Percentiles rank a stretch among this genome's conserved stretches.
These are phyloP conservation scores for Salvelinus fontinalis DNA, from an alignment of 2,113 vertebrate genomes.

Conservation along the genomic window DNA sequence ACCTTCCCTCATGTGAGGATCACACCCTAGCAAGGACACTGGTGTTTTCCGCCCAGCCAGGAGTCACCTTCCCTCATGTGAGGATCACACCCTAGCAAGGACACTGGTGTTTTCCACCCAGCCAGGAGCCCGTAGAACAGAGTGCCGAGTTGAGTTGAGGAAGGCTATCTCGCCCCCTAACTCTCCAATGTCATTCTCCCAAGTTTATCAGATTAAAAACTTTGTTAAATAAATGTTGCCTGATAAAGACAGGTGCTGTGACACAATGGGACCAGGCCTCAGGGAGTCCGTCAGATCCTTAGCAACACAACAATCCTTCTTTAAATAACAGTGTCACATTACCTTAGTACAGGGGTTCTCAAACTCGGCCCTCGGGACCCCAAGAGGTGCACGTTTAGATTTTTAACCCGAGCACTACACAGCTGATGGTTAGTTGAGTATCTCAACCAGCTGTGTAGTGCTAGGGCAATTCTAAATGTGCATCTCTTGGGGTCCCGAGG, in stretches of 20 bases:
- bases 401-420: no score
- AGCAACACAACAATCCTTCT: slow-evolving; percentile 1
- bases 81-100: background rate
- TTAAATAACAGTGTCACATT: background rate
- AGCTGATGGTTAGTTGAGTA: no score
- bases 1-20: slow-evolving; percentile 9
- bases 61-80: no score
- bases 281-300: slow-evolving; percentile 6
- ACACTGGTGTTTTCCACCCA: background rate
- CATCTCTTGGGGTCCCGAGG: no score
- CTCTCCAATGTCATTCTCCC: background rate
- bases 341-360: background rate
- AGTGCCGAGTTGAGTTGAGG: background rate
- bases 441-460: no score
- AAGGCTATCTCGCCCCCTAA: background rate
- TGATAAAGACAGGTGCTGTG: background rate
- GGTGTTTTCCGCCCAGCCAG: background rate
- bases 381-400: no score
- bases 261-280: slow-evolving; percentile 5
- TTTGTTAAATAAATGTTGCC: slow-evolving; percentile 4
- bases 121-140: background rate
- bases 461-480: no score
- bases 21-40: background rate
- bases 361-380: no score
- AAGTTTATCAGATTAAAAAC: slow-evolving; percentile 31